Evolutionary conservation across 2,888 invertebrate species (phyloP).

Genomic region (Monochamus alternatus): DNA sequence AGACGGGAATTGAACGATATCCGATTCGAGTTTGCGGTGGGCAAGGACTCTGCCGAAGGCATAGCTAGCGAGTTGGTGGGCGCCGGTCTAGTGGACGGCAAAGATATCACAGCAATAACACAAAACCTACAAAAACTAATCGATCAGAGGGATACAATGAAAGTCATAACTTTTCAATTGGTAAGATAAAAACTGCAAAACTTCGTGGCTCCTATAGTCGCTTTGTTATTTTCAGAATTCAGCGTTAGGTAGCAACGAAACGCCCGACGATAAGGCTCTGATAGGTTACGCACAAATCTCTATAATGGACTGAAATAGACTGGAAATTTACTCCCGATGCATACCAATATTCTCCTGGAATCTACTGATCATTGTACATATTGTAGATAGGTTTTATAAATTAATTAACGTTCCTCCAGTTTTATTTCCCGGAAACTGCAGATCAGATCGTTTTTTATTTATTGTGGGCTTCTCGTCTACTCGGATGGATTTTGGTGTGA

Average conservation of each 20-base stretch:
- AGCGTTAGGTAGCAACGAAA: constrained; percentile 81
- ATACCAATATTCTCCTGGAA: constrained; percentile 61
- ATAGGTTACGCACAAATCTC: constrained; percentile 98
- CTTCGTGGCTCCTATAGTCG: no score
- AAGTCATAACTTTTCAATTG: constrained; percentile 91
- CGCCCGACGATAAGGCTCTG: constrained; percentile 94
- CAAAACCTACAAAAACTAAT: constrained; percentile 93
- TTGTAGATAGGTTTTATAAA: constrained; percentile 59
- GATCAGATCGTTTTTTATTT: constrained; percentile 39
- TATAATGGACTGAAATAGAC: constrained; percentile 82
- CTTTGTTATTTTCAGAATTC: constrained; percentile 73
- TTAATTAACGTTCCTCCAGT: constrained; percentile 43
- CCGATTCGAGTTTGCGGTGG: constrained; percentile 94
- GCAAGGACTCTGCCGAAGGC: constrained; percentile 92
- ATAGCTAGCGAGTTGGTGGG: constrained; percentile 95
- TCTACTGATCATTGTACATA: constrained; percentile 64
- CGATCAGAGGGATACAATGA: constrained; percentile 78
- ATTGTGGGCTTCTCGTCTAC: constrained; percentile 10
- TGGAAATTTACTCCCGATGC: constrained; percentile 51
- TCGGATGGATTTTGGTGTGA: neutral
- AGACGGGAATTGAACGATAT: constrained; percentile 96
- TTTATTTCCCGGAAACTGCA: constrained; percentile 39
- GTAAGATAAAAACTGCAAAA: constrained; percentile 70
- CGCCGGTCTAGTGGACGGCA: constrained; percentile 93
- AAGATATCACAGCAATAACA: constrained; percentile 94